Evolutionary conservation across 2,888 invertebrate species (phyloP).

Genomic region (Parthenolecanium corni): DNA sequence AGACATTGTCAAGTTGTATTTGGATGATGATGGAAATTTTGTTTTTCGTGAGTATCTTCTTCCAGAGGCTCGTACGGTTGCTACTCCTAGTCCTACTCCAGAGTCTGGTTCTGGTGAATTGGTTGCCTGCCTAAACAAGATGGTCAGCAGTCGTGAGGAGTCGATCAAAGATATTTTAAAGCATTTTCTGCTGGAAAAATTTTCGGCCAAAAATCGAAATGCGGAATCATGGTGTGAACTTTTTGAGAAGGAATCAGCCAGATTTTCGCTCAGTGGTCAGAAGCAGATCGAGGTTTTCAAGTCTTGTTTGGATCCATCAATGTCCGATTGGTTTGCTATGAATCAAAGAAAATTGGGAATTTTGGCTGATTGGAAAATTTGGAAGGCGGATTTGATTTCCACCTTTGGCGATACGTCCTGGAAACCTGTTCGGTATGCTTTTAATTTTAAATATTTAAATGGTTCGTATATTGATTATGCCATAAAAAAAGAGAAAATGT

Average conservation of each 20-base stretch:
- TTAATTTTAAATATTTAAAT: background rate
- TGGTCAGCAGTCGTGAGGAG: background rate
- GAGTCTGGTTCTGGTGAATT: background rate
- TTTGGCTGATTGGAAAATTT: background rate
- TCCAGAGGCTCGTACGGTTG: background rate
- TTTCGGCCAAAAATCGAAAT: conserved; percentile 1
- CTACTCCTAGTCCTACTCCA: background rate
- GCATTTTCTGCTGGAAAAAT: conserved; percentile 8
- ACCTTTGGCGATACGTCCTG: background rate
- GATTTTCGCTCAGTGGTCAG: background rate
- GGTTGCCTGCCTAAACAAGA: background rate
- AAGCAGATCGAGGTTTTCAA: background rate
- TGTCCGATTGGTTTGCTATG: background rate
- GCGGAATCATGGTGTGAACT: background rate
- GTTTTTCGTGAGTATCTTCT: background rate
- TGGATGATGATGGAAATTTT: background rate
- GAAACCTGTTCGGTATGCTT: background rate
- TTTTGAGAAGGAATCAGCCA: background rate
- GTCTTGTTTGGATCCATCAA: background rate
- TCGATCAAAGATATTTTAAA: background rate
- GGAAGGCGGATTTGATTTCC: background rate
- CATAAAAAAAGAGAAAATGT: background rate
- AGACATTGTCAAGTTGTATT: background rate
- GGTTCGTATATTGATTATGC: background rate
- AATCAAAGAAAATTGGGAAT: background rate